Conservation (phyloP, 2,888 invertebrate genomes). For the Timandra comae region DNA sequence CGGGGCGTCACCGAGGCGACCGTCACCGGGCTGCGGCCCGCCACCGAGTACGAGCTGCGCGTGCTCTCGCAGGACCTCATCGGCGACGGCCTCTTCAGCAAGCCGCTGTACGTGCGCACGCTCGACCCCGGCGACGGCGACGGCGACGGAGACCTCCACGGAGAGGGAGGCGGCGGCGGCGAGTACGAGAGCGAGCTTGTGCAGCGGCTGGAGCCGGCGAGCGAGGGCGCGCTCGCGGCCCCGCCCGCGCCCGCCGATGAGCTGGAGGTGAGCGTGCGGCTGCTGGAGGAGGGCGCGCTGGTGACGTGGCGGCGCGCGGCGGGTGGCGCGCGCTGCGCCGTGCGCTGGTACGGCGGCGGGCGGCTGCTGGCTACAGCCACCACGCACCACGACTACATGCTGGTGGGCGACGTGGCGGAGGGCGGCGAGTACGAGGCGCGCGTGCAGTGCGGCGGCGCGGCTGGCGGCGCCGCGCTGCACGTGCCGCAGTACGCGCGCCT, state of each 20-base stretch:
- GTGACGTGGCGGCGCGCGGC: constrained; percentile 84
- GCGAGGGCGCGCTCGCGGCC: constrained; percentile 22
- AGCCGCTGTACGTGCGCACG: constrained; percentile 85
- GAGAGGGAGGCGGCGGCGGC: constrained; percentile 13
- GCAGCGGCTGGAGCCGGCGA: constrained; percentile 7
- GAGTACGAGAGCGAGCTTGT: constrained; percentile 7
- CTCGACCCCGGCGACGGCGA: constrained; percentile 37
- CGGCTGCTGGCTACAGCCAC: constrained; percentile 80
- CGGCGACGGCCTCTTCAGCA: constrained; percentile 94
- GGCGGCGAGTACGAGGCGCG: constrained; percentile 85
- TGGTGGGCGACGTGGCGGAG: constrained; percentile 83
- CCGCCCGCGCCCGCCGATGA: constrained; percentile 59
- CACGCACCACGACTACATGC: constrained; percentile 82
- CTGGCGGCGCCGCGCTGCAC: constrained; percentile 79
- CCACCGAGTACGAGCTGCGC: constrained; percentile 91
- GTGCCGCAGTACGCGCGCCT: constrained; percentile 84
- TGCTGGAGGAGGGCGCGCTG: constrained; percentile 84
- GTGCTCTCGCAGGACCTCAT: constrained; percentile 89
- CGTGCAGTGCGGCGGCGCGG: constrained; percentile 85
- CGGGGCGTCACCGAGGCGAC: constrained; percentile 86
- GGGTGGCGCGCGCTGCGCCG: constrained; percentile 78
- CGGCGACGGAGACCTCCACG: too few species aligned
- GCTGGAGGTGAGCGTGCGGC: constrained; percentile 82
- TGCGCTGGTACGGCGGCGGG: constrained; percentile 83
- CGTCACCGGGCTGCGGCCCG: constrained; percentile 84